These are phyloP conservation scores for Esox masquinongy DNA, from an alignment of 2,797 vertebrate genomes.

Conservation along the genomic window DNA sequence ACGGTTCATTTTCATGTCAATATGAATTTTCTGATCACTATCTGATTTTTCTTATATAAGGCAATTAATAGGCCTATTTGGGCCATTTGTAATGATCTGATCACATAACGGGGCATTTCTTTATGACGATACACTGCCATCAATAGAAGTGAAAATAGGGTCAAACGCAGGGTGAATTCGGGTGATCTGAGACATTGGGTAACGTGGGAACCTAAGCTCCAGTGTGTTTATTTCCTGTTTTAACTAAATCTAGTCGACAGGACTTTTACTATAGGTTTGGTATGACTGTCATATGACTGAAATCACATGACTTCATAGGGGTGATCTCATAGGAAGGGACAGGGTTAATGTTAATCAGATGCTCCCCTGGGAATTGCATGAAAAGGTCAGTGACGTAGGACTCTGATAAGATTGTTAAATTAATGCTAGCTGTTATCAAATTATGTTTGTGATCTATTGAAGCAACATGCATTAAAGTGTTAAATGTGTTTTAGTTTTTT, in stretches of 20 bases:
- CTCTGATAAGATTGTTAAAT: conserved; percentile 24
- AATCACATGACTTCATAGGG: conserved; percentile 12
- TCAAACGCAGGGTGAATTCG: conserved; percentile 5
- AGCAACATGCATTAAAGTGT: conserved; percentile 25
- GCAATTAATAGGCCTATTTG: not conserved
- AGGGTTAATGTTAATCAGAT: not conserved
- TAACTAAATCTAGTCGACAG: conserved; percentile 16
- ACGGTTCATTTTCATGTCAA: not conserved
- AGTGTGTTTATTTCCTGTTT: conserved; percentile 13
- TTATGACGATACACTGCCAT: not conserved
- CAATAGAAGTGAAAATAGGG: no score
- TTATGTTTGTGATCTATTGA: conserved; percentile 22
- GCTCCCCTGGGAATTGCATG: not conserved
- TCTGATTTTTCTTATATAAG: not conserved
- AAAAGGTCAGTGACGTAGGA: not conserved
- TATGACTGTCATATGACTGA: conserved; percentile 13
- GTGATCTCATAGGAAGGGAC: conserved; percentile 12
- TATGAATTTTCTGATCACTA: not conserved
- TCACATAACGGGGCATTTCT: not conserved
- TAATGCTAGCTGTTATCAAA: conserved; percentile 17
- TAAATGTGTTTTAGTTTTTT: no score
- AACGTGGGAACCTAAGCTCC: conserved; percentile 18
- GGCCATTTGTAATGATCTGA: not conserved
- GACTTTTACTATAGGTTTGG: conserved; percentile 21
- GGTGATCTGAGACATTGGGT: no score